Evolutionary conservation across 2,797 vertebrate genomes (phyloP), one percentile per base, ranked within the genome.

Genomic region (Xenopus petersii): DNA sequence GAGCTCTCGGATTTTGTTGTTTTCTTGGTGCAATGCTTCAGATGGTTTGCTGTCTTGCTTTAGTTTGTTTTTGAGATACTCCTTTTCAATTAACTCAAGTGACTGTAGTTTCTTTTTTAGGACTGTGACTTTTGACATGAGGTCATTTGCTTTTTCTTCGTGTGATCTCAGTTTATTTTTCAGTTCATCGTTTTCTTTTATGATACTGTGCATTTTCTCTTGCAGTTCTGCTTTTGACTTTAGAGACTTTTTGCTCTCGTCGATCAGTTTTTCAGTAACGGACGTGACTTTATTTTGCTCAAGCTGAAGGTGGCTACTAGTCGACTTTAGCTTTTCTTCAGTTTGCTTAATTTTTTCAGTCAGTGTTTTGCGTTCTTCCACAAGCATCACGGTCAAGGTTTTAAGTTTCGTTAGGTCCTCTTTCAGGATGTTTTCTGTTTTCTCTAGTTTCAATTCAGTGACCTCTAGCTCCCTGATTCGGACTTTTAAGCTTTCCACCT

Each of bases 321-420:
- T 91, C 80, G 88, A 91, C 82, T 97, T 93, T 67, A 98, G 87
- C 79, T 95, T 98, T 81, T 94, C 95, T 85, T 99, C 97, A 79
- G 96, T 95, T 82, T 94, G 93, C 84, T 94, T 96, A 60, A 98
- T 88, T 89, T 95, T 99, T 82, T 98, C 96, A 4, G 92, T 88
- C 93, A 96, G 94, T 1, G 91, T 86, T 88, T 96, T 98, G 75
- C 96, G 93, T 81, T 98, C 96, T 77, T 99, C 95, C 75, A 97
- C 94, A 67, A 99, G 90, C 91, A 98, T 95, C 77, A 98, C 96
- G 1, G 96, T 99, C 83, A 99, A 87, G 62, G 95, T 97, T 89
- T 98, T 99, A 77, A 99, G 67, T 86, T 99, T 99, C 82, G 93
- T 94, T 67, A 99, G 89, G 67, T 99, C 98, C 83, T 99, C 98